These are phyloP conservation scores for Conopomorpha cramerella DNA, from an alignment of 1,140 invertebrate species.

Conservation along the genomic window DNA sequence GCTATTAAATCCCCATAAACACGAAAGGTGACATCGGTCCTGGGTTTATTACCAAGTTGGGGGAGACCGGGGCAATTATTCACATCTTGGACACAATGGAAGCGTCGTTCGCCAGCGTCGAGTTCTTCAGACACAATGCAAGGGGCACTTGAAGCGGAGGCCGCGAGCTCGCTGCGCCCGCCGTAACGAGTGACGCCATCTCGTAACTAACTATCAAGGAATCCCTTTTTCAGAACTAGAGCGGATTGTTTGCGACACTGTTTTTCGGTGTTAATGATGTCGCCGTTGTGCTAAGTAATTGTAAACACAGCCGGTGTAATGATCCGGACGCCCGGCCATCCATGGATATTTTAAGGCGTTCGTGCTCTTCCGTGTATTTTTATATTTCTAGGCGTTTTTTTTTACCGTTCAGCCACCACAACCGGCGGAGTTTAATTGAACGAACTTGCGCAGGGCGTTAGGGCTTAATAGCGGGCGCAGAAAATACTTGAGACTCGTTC, in stretches of 20 bases:
- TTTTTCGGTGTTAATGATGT: slow-evolving; percentile 52
- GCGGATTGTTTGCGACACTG: slow-evolving; percentile 49
- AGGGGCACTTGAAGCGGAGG: slow-evolving; percentile 35
- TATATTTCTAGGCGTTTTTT: too few relatives aligned
- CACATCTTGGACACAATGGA: slow-evolving; percentile 43
- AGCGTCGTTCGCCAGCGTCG: slow-evolving; percentile 21
- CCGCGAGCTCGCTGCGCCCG: slow-evolving; percentile 14
- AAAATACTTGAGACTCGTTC: slow-evolving; percentile 52
- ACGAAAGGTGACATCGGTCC: slow-evolving; percentile 21
- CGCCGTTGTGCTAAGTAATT: background rate
- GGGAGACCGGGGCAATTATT: slow-evolving; percentile 46
- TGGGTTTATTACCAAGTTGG: slow-evolving; percentile 19
- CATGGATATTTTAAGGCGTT: too few relatives aligned
- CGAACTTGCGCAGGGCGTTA: slow-evolving; percentile 19
- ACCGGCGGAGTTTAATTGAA: background rate
- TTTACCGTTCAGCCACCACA: too few relatives aligned
- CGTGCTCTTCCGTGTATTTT: too few relatives aligned
- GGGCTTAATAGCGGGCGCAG: slow-evolving; percentile 37
- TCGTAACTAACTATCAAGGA: slow-evolving; percentile 34
- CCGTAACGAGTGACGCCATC: slow-evolving; percentile 49
- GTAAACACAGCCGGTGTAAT: background rate
- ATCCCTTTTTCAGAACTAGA: slow-evolving; percentile 47
- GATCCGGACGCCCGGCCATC: too few relatives aligned
- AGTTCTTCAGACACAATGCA: slow-evolving; percentile 46
- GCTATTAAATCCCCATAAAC: slow-evolving; percentile 39